Evolutionary conservation across 1,140 invertebrate genomes (phyloP).

Genomic region (Zaprionus taronus): DNA sequence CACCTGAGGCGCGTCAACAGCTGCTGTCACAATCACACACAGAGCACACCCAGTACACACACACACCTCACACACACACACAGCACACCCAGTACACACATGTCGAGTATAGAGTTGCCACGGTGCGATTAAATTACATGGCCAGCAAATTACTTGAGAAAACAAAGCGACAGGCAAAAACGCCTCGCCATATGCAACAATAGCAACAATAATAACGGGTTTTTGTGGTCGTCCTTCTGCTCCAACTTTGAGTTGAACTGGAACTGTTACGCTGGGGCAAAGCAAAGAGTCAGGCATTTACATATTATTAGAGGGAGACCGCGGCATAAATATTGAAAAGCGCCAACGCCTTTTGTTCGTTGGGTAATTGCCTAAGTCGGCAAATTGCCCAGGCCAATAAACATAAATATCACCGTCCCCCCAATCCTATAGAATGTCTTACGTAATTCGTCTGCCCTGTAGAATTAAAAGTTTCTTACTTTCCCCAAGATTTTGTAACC

Average conservation of each 20-base stretch:
- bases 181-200: conserved; percentile 56
- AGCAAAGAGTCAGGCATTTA: conserved; percentile 30
- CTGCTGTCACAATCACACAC: conserved; percentile 32
- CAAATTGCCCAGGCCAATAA: conserved; percentile 58
- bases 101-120: conserved; percentile 26
- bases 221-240: conserved; percentile 27
- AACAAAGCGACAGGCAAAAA: conserved; percentile 56
- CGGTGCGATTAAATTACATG: conserved; percentile 55
- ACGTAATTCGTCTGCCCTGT: not conserved
- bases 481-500: not conserved
- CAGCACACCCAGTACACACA: conserved; percentile 3
- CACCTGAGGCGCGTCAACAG: conserved; percentile 50
- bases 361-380: conserved; percentile 56
- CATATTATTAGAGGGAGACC: conserved; percentile 46
- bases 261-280: not conserved
- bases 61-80: conserved; percentile 3
- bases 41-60: not conserved
- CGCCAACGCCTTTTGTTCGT: conserved; percentile 49
- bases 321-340: conserved; percentile 58
- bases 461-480: conserved; percentile 16
- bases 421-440: not conserved
- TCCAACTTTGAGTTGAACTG: not conserved
- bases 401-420: conserved; percentile 42
- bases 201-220: conserved; percentile 55
- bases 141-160: conserved; percentile 56